Base-by-base conservation (phyloP, 2,797 vertebrate species). In the Molossus alvarezi region DNA sequence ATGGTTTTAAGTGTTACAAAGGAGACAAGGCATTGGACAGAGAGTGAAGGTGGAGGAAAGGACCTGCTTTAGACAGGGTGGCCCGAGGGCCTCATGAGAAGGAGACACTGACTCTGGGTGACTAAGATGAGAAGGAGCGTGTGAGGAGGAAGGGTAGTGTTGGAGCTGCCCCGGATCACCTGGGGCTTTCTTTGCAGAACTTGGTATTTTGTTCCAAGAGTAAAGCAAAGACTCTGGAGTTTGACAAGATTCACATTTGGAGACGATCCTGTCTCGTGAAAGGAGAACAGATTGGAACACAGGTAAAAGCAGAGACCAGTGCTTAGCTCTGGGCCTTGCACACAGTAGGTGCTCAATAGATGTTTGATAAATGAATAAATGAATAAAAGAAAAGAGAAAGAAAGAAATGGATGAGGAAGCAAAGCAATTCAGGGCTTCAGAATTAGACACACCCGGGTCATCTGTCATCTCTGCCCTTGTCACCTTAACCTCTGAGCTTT, bases 311-410 rank as follows among this genome's bases (percentile, higher is more conserved):
- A 65, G 71, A 71, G 77, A 86, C 13, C 5, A 27, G 69, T 41
- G 23, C 72, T n/a, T 58, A n/a, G 33, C 45, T 72, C 65, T 79
- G 29, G 45, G 81, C 41, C 41, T 45, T 45, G 41, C 41, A 45
- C 72, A 27, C 20, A 85, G 41, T 45, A 88, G n/a, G 20, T 10
- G 25, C 29, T 85, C 51, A n/a, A 33, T 53, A 55, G 41, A 60
- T 60, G n/a, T 58, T 67, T 72, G n/a, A 15, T 10, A 25, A 76
- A 64, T 80, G 72, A 76, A 90, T 81, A 60, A 75, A 90, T 81
- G 69, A 75, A 45, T 25, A 60, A 57, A 73, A 45, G 60, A 20
- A 75, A 77, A 48, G 17, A 33, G 33, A 77, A 69, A 88, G 29
- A 62, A 71, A 92, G 55, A 72, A 72, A 75, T 67, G 25, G 18